Conservation (phyloP, 2,113 vertebrate species). For the Gila orcuttii region DNA sequence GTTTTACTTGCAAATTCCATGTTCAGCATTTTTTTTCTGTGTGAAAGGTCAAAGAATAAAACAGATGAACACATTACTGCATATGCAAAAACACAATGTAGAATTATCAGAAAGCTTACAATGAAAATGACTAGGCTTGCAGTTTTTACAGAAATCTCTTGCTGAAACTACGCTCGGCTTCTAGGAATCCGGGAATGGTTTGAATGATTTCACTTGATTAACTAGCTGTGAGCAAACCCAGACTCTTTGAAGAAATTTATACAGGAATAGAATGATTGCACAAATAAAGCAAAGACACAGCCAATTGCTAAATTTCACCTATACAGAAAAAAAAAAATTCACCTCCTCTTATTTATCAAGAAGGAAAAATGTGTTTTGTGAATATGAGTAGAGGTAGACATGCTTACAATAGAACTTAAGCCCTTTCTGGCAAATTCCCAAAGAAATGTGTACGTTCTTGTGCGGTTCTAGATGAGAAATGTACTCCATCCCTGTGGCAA, state of each 20-base stretch:
- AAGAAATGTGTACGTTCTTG: not conserved
- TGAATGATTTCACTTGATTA: slow-evolving; percentile 11
- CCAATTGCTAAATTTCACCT: not conserved
- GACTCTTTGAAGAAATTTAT: slow-evolving; percentile 7
- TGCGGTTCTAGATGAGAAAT: not conserved
- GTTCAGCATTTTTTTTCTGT: slow-evolving; percentile 18
- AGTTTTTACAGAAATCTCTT: not conserved
- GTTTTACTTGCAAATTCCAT: slow-evolving; percentile 21
- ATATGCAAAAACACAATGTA: not conserved
- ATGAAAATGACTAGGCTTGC: slow-evolving; percentile 11
- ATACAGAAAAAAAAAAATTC: not conserved
- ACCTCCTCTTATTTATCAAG: not conserved
- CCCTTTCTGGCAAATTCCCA: slow-evolving; percentile 18
- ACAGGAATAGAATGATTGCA: not conserved
- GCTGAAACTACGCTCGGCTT: not conserved
- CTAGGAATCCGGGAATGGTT: not conserved
- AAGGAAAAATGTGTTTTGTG: not conserved
- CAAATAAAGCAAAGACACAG: slow-evolving; percentile 10
- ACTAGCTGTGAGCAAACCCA: not conserved
- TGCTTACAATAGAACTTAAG: slow-evolving; percentile 26
- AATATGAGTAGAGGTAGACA: slow-evolving; percentile 29
- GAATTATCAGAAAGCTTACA: slow-evolving; percentile 8
- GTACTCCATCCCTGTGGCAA: slow-evolving; percentile 36
- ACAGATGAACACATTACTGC: slow-evolving; percentile 11
- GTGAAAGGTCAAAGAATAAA: slow-evolving; percentile 1